A percentile compares a stretch with the other conserved stretches of the same genome.
These are phyloP conservation scores for Clarias batrachus DNA, from an alignment of 2,113 vertebrate genomes.

Conservation along the genomic window DNA sequence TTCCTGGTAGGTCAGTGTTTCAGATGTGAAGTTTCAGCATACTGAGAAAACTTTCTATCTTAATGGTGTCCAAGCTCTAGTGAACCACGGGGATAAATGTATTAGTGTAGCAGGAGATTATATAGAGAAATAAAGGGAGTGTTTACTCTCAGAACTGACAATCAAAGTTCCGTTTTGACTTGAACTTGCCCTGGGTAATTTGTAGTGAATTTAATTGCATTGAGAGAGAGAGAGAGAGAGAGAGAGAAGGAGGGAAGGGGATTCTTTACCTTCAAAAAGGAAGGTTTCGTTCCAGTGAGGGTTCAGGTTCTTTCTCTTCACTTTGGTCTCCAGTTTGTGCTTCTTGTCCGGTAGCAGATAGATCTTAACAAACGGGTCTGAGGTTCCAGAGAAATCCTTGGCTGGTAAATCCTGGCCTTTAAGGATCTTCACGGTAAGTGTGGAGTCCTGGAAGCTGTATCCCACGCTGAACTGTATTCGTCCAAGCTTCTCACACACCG, in stretches of 20 bases:
- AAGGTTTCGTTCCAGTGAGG: constrained; percentile 93
- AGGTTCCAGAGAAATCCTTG: constrained; percentile 97
- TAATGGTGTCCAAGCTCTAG: too few relatives aligned
- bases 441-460: constrained; percentile 93
- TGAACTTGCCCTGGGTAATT: background rate
- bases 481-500: constrained; percentile 81
- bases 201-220: background rate
- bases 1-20: too few relatives aligned
- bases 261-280: constrained; percentile 74
- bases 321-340: constrained; percentile 95
- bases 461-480: constrained; percentile 94
- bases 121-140: too few relatives aligned
- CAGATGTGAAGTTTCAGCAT: too few relatives aligned
- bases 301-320: constrained; percentile 97
- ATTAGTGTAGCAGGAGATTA: too few relatives aligned
- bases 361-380: constrained; percentile 97
- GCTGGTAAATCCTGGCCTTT: constrained; percentile 92
- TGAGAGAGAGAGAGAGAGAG: background rate
- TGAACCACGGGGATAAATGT: too few relatives aligned
- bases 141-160: too few relatives aligned
- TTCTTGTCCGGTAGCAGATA: constrained; percentile 97
- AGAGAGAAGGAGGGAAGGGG: background rate
- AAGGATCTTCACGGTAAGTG: constrained; percentile 86
- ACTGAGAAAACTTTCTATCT: too few relatives aligned
- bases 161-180: too few relatives aligned